Percentiles rank a stretch among this genome's conserved stretches.
Conservation (phyloP, 2,888 invertebrate genomes). For the Sphinx pinastri region DNA sequence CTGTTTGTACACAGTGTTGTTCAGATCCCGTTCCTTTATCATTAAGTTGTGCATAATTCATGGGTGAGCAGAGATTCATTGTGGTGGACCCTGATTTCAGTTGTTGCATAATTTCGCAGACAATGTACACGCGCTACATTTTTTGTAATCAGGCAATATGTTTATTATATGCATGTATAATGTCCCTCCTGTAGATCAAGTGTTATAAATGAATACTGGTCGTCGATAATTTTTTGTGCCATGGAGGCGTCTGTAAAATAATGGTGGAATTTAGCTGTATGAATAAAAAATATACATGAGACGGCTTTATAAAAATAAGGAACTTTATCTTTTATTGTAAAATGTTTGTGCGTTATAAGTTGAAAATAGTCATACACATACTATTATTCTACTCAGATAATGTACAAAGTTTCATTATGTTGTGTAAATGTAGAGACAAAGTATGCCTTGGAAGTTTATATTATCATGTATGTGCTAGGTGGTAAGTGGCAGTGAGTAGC, state of each 20-base stretch:
- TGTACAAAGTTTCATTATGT: too few species aligned
- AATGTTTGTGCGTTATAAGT: too few species aligned
- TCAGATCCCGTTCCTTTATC: slow-evolving; percentile 26
- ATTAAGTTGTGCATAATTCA: slow-evolving; percentile 26
- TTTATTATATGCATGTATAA: background rate
- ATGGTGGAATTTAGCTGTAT: too few species aligned
- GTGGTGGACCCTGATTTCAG: slow-evolving; percentile 31
- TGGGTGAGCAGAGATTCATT: slow-evolving; percentile 19
- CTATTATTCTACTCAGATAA: too few species aligned
- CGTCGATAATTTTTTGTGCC: background rate
- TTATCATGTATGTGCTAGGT: background rate
- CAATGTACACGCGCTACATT: slow-evolving; percentile 28
- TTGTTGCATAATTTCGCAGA: slow-evolving; percentile 31
- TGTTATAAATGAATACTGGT: background rate
- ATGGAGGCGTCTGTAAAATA: background rate
- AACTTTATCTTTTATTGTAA: too few species aligned
- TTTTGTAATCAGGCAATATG: background rate
- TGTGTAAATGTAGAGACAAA: too few species aligned
- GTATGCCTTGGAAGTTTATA: background rate
- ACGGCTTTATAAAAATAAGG: background rate
- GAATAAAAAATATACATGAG: background rate
- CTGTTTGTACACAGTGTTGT: slow-evolving; percentile 22
- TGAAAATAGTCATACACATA: too few species aligned
- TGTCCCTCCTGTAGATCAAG: background rate
- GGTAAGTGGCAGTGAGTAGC: background rate